Evolutionary conservation across 2,888 invertebrate genomes (phyloP).

Genomic region (Eupithecia subumbrata): DNA sequence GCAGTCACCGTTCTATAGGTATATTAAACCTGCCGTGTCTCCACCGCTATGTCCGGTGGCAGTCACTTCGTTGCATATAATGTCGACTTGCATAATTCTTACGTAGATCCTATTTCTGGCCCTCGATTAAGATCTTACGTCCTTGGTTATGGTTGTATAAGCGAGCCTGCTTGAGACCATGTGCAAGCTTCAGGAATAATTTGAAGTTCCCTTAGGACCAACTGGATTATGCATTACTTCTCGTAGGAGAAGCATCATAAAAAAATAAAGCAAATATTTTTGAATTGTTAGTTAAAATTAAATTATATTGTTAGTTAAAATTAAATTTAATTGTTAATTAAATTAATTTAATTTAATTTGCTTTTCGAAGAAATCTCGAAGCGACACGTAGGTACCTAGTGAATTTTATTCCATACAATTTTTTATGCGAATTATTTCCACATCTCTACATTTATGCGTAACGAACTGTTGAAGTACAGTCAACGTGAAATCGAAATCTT

Average conservation of each 20-base stretch:
- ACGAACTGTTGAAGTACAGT: too few relatives aligned
- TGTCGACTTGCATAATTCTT: conserved; percentile 41
- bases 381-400: too few relatives aligned
- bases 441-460: too few relatives aligned
- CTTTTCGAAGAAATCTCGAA: too few relatives aligned
- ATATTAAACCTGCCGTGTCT: conserved; percentile 26
- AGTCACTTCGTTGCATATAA: conserved; percentile 35
- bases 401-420: too few relatives aligned
- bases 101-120: conserved; percentile 17
- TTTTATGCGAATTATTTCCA: too few relatives aligned
- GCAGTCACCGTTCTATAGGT: conserved; percentile 35
- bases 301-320: too few relatives aligned
- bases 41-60: conserved; percentile 36
- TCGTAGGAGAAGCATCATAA: neutral
- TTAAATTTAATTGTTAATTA: too few relatives aligned
- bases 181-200: neutral
- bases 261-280: neutral
- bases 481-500: too few relatives aligned
- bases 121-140: conserved; percentile 2
- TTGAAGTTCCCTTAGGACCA: neutral
- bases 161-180: neutral
- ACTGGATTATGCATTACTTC: neutral
- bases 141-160: neutral
- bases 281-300: too few relatives aligned
- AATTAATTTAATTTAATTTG: too few relatives aligned